Evolutionary conservation across 2,797 vertebrate genomes (phyloP).

Genomic region (Chiroxiphia lanceolata): DNA sequence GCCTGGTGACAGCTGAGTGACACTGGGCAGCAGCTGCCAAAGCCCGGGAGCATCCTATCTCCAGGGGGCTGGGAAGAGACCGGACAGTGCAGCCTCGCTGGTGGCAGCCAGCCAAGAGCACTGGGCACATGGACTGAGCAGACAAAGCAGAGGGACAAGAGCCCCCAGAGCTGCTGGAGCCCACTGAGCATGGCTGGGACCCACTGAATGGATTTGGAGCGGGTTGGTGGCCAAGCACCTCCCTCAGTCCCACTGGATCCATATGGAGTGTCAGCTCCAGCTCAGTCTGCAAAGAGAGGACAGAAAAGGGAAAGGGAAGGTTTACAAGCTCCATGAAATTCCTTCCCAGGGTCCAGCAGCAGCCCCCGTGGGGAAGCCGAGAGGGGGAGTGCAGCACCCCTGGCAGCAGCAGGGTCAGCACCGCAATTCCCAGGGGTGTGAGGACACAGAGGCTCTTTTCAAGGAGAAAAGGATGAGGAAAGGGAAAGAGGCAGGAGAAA

Average conservation of each 20-base stretch:
- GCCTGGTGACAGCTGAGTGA: background rate
- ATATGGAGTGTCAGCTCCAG: background rate
- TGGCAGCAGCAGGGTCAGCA: fast-evolving
- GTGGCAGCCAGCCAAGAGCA: background rate
- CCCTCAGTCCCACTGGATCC: background rate
- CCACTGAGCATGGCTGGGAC: fast-evolving
- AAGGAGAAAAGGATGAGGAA: background rate
- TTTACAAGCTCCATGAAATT: background rate
- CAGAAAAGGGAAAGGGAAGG: background rate
- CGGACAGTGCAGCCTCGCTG: background rate
- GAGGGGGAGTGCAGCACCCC: background rate
- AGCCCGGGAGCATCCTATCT: background rate
- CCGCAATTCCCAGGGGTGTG: fast-evolving
- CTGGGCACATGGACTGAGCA: background rate
- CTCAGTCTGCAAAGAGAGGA: background rate
- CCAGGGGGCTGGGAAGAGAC: background rate
- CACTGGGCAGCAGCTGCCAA: background rate
- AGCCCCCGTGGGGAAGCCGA: background rate
- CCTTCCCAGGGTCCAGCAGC: background rate
- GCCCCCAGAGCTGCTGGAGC: background rate
- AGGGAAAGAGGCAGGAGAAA: background rate
- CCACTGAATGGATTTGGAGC: background rate
- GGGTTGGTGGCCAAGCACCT: background rate
- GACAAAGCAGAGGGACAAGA: background rate
- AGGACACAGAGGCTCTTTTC: background rate